Conservation (phyloP, 2,113 vertebrate species). For the Salvator merianae region DNA sequence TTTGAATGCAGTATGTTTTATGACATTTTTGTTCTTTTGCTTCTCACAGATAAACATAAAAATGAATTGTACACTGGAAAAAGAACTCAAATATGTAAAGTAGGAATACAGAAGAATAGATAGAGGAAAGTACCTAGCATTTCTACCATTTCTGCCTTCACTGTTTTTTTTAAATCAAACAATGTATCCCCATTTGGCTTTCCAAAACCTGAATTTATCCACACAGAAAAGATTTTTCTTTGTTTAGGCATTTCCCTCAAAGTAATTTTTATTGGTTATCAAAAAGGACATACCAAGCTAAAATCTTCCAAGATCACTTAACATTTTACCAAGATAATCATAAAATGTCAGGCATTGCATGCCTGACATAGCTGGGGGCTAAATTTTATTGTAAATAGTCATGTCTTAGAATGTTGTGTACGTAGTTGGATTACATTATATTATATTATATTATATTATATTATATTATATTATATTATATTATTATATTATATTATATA, state of each 20-base stretch:
- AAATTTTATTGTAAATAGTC: too few species aligned
- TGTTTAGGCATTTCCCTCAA: not conserved
- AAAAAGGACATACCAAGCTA: not conserved
- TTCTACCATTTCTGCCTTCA: conserved; percentile 5
- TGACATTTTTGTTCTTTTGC: conserved; percentile 1
- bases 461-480: too few species aligned
- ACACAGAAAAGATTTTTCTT: not conserved
- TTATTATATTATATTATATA: too few species aligned
- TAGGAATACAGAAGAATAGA: not conserved
- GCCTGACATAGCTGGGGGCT: too few species aligned
- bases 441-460: too few species aligned
- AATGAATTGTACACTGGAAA: conserved; percentile 5
- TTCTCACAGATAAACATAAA: conserved; percentile 30
- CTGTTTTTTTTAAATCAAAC: conserved; percentile 3
- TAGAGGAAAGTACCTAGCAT: not conserved
- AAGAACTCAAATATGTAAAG: not conserved
- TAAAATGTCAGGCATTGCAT: too few species aligned
- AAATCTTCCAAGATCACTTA: not conserved
- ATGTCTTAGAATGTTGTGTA: too few species aligned
- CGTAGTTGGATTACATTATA: too few species aligned
- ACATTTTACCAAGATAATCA: too few species aligned
- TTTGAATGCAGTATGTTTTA: conserved; percentile 23
- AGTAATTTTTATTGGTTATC: not conserved
- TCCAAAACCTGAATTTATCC: not conserved
- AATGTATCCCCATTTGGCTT: conserved; percentile 3